Evolutionary conservation across 2,888 invertebrate genomes (phyloP), one percentile per base, ranked within the genome.

Genomic region (Morpho helenor): DNA sequence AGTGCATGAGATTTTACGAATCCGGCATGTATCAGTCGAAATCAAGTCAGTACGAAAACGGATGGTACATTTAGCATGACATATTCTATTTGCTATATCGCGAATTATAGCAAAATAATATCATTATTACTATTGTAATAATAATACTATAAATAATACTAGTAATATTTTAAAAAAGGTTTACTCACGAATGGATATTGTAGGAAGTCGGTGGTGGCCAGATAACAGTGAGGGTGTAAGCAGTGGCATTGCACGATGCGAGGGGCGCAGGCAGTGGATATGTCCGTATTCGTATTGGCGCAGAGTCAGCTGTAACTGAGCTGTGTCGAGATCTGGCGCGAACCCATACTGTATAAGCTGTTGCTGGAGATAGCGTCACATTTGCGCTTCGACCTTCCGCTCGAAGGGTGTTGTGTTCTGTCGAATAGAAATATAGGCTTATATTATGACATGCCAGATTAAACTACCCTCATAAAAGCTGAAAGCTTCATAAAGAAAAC

Each of bases 301-400:
- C 80, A 64, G 94, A 95, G 69, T 94, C 92, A 2, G 93, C 94
- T 55, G 73, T 67, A 39, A 92, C 92, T 2, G 92, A 87, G 59
- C 92, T 93, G 69, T 94, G 92, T 53, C 92, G 92, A 1, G 96
- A 95, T 69, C 94, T 94, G 2, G 95, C 96, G 48, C 94, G 91
- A 44, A 96, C 94, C 93, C 94, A 95, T 46, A 96, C 93, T 6
- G 87, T 85, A 77, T 96, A 98, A 6, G 91, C 92, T 52, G 94
- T 94, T 67, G 92, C 93, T 0, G 95, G 94, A 1, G 92, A 81
- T 10, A 96, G 80, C 0, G 91, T 87, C 47, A 96, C 75, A 16
- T 91, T 84, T 49, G 85, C 77, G 69, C 83, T 70, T 60, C 87
- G 75, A 16, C 82, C 84, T 22, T 73, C 77, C 0, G 80, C 93